Base-by-base conservation (phyloP, 2,888 invertebrate species). In the Drosophila nigritarsus region DNA sequence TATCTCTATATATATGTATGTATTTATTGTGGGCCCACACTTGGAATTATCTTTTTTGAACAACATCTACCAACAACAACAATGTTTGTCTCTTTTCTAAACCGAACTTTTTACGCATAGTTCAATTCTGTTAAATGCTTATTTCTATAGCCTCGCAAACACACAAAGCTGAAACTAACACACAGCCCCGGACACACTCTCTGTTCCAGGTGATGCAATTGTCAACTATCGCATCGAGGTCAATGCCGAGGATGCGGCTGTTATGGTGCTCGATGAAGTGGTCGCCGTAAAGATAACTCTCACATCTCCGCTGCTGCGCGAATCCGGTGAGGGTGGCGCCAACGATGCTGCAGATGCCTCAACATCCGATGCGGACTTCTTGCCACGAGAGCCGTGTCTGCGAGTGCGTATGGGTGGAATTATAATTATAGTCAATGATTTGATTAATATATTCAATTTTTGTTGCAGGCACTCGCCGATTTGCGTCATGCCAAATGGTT, bases 401-500 rank as follows among this genome's bases (percentile, higher is more conserved):
- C 87, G 87, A 75, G 91, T 92, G 61, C 69, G 80, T 59, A 40
- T 9, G 62, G 1, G 2, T 49, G 11, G 30, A 1, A 29, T 29
- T 4, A 29, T 30, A 30, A 5, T 15, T n/a, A 55, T 13, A 6
- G 4, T 15, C 20, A 30, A 18, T 0, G 9, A 32, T n/a, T 38
- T 9, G 1, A 34, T 51, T 20, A 29, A 18, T 63, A 7, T 51
- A 18, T 49, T 38, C 15, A 4, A 45, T 11, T 54, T 51, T 66
- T 24, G 8, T 59, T 58, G 3, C 97, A 98, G 96, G 99, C 99
- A 95, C 97, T 99, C 95, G 99, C 99, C 95, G 98, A 98, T 95
- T 97, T 99, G 95, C 98, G 99, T 95, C 99, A 99, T 96, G 98
- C 99, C 95, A 99, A 99, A 96, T 99, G 99, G 99, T 99, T 99